Evolutionary conservation across 2,797 vertebrate species (phyloP).

Genomic region (Aphelocoma californica): DNA sequence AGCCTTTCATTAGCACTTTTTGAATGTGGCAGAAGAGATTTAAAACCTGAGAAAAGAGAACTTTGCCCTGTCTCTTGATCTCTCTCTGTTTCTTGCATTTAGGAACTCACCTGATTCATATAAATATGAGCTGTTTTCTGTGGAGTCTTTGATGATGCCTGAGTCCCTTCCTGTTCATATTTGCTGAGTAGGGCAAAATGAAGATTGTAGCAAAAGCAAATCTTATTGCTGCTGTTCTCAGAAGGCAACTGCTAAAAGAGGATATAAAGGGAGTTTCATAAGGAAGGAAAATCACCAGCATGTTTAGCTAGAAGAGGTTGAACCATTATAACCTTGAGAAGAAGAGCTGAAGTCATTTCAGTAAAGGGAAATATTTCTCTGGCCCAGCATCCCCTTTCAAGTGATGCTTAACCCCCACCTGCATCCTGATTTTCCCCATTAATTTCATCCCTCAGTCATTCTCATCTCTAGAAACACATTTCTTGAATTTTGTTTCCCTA

Average conservation of each 20-base stretch:
- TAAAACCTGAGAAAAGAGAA: constrained; percentile 12
- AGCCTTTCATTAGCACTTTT: constrained; percentile 31
- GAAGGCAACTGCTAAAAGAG: constrained; percentile 45
- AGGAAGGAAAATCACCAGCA: constrained; percentile 55
- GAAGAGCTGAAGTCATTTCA: constrained; percentile 13
- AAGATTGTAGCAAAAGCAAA: neutral
- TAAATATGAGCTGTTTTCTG: constrained; percentile 1
- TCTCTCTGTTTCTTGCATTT: constrained; percentile 15
- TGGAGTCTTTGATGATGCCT: constrained; percentile 14
- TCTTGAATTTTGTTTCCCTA: neutral
- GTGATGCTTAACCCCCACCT: constrained; percentile 7
- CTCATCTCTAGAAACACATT: neutral
- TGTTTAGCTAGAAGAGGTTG: constrained; percentile 39
- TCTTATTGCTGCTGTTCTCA: constrained; percentile 35
- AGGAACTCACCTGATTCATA: constrained; percentile 25
- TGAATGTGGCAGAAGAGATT: constrained; percentile 8
- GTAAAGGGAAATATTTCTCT: constrained; percentile 29
- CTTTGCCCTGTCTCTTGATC: neutral
- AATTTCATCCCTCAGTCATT: neutral
- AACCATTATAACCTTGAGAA: constrained; percentile 46
- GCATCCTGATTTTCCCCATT: neutral
- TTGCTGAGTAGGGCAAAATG: constrained; percentile 64
- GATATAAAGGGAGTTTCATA: constrained; percentile 63
- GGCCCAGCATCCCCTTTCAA: neutral
- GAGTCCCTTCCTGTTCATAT: constrained; percentile 60